Evolutionary conservation across 2,797 vertebrate genomes (phyloP).

Genomic region (Florisuga fusca): DNA sequence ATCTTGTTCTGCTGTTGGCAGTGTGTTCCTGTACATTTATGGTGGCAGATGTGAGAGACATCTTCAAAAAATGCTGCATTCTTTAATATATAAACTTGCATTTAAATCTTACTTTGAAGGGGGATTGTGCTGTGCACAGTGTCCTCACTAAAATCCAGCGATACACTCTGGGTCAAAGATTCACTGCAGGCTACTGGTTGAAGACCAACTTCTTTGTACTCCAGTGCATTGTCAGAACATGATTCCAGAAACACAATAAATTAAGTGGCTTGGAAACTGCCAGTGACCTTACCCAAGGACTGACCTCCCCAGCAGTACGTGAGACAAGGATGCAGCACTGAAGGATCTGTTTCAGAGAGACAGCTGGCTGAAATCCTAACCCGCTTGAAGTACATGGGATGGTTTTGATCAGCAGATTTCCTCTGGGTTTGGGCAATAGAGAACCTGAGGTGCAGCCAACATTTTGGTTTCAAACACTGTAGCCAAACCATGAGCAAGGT

Average conservation of each 20-base stretch:
- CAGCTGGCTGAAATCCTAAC: constrained; percentile 43
- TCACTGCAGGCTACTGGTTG: background rate
- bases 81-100: background rate
- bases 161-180: background rate
- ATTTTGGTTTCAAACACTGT: background rate
- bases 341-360: constrained; percentile 14
- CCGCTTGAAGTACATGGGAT: background rate
- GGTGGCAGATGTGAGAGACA: background rate
- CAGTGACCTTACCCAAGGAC: constrained; percentile 35
- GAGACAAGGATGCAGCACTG: background rate
- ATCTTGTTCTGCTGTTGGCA: background rate
- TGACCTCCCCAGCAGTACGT: background rate
- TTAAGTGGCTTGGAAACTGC: background rate
- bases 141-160: background rate
- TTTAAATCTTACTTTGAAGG: background rate
- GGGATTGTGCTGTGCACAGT: accelerated
- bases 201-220: background rate
- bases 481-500: constrained; percentile 10
- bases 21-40: background rate
- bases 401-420: constrained; percentile 53
- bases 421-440: background rate
- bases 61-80: background rate
- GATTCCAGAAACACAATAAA: background rate
- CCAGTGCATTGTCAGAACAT: background rate
- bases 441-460: background rate